Conservation (phyloP, 2,113 vertebrate species). For the Heliornis fulica region DNA sequence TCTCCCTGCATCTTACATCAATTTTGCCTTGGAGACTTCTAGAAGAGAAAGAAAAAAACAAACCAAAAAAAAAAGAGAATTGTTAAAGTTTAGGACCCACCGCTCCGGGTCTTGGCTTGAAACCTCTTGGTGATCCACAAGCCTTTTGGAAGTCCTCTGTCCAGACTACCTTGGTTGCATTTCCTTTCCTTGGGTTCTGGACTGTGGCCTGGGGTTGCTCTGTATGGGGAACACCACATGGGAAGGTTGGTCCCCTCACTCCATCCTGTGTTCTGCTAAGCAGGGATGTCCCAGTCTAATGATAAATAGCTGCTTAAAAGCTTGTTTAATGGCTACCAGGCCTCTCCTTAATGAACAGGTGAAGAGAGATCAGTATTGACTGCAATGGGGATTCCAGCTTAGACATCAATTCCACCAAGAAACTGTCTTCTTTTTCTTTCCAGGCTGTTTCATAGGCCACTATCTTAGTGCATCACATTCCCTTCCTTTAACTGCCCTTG, state of each 20-base stretch:
- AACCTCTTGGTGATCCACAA: conserved; percentile 70
- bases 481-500: neutral
- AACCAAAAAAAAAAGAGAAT: neutral
- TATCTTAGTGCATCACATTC: neutral
- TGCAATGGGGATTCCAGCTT: neutral
- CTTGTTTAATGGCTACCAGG: neutral
- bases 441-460: neutral
- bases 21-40: neutral
- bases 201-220: conserved; percentile 63
- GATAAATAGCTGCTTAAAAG: neutral
- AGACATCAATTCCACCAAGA: neutral
- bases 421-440: neutral
- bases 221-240: conserved; percentile 59
- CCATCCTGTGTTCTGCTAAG: neutral
- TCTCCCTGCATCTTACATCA: neutral
- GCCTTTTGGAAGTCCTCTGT: conserved; percentile 69
- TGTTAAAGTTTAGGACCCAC: conserved; percentile 56
- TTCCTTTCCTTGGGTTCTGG: conserved; percentile 67
- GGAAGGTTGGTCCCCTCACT: conserved; percentile 39
- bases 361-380: neutral
- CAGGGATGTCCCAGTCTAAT: neutral
- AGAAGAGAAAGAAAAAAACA: neutral
- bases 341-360: neutral
- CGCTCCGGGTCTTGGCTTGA: conserved; percentile 67
- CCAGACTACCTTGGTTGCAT: conserved; percentile 67